phyloP scores from a whole-genome alignment of 92 coral and sea anemone genomes.

The Parazoanthus atlanticus region DNA sequence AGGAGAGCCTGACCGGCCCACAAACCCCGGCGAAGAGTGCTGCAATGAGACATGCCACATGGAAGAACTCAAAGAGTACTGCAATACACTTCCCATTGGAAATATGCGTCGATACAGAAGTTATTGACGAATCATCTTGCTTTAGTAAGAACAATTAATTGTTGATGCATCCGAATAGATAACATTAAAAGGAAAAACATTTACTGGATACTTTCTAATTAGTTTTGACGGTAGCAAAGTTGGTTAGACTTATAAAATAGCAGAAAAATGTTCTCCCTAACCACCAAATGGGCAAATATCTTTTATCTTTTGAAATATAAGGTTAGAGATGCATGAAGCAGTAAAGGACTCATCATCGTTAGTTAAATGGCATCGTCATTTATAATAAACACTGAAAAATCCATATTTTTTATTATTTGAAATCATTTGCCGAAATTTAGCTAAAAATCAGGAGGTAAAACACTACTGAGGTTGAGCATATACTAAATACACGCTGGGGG shows the following conservation, averaged over 20 bases:
- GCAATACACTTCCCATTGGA: neutral
- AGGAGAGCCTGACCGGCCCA: neutral
- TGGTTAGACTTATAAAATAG: neutral
- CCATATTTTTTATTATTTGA: too few relatives aligned
- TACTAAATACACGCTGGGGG: too few relatives aligned
- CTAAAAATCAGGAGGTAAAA: too few relatives aligned
- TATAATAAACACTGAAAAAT: too few relatives aligned
- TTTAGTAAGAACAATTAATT: neutral
- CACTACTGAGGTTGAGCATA: too few relatives aligned
- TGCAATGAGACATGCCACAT: constrained; percentile 7
- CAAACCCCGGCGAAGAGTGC: constrained; percentile 8
- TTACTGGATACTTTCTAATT: neutral
- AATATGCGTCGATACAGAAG: neutral
- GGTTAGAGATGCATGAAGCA: too few relatives aligned
- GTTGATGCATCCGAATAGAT: neutral
- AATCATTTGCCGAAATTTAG: too few relatives aligned
- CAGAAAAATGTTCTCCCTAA: too few relatives aligned
- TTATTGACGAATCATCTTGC: neutral
- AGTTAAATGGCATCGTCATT: too few relatives aligned
- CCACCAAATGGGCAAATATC: too few relatives aligned
- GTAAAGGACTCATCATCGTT: too few relatives aligned
- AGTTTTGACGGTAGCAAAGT: neutral
- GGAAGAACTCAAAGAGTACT: constrained; percentile 19
- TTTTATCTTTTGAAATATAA: too few relatives aligned
- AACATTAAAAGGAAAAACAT: neutral